Base-by-base conservation (phyloP, 2,888 invertebrate species). In the Lasius platythorax region DNA sequence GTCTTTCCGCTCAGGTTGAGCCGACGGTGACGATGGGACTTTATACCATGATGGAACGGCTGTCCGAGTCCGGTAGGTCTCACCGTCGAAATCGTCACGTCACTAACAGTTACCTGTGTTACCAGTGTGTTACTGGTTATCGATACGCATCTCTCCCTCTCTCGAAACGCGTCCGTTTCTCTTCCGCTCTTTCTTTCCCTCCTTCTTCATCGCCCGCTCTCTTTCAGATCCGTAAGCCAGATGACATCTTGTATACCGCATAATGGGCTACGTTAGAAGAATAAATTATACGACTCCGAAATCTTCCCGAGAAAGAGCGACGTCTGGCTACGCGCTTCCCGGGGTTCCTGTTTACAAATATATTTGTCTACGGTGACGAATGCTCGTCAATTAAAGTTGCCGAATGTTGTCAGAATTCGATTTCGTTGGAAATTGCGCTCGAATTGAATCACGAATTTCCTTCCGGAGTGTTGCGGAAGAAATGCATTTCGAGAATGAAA, bases 101-200 rank as follows among this genome's bases (percentile, higher is more conserved):
- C 91, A 88, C 91, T 91, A 91, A 91, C 91, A 91, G 91, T 91
- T 90, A 90, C 90, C 87, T 78, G 91, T 88, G 87, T 91, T 91
- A 91, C 90, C 87, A 87, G 91, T 91, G 91, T 91, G 91, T 91
- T 90, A 91, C 91, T 87, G 87, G 84, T 90, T 87, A 89, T 84
- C 85, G 90, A 91, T 91, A 91, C 86, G 70, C 83, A 91, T 91
- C 90, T 90, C 82, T 86, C 72, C 67, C 75, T 82, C 83, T 78
- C 86, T 61, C 70, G 85, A 70, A 58, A 64, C 86, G 56, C 75
- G 37, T 4, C 56, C 64, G 81, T 64, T 82, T 84, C 79, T 88
- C 79, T 88, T 87, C 86, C 85, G 82, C 83, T 87, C 86, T 87
- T 37, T 67, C 90, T 74, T 72, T 67, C 74, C 63, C 82, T 81